phyloP scores from a whole-genome alignment of 2,797 vertebrate species.

The Parauchenoglanis punctatus region DNA sequence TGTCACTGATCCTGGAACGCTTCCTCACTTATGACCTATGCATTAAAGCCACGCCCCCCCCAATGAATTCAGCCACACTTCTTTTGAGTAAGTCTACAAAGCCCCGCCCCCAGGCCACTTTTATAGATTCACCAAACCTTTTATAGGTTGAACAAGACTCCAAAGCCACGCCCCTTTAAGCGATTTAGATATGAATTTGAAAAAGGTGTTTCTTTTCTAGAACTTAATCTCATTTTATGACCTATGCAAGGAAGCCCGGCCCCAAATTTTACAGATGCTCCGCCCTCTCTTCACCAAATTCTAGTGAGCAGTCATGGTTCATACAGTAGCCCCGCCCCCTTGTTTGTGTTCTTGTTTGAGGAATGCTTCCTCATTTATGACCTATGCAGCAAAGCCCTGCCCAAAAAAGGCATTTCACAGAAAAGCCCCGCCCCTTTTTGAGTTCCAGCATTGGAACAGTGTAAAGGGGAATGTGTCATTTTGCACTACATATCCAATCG shows the following conservation, averaged over 20 bases:
- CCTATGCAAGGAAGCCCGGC: constrained; percentile 18
- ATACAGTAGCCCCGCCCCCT: neutral
- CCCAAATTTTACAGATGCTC: neutral
- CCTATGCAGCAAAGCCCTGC: constrained; percentile 52
- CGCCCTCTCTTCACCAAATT: constrained; percentile 3
- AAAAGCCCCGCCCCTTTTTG: constrained; percentile 36
- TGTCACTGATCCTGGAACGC: neutral
- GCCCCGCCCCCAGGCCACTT: neutral
- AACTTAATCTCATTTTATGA: neutral
- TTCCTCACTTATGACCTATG: constrained; percentile 44
- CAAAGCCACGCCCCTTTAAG: neutral
- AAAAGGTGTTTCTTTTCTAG: neutral
- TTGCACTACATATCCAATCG: constrained; percentile 43
- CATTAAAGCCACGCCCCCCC: constrained; percentile 31
- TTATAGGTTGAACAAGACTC: neutral
- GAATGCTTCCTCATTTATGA: constrained; percentile 26
- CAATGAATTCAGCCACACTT: neutral
- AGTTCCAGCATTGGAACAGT: neutral
- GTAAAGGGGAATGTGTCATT: neutral
- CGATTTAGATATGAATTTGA: neutral
- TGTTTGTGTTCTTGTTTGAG: constrained; percentile 10
- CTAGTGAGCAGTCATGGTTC: neutral
- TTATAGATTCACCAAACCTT: neutral
- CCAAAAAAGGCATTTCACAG: constrained; percentile 15
- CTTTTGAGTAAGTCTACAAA: neutral